These are phyloP conservation scores for Lemur catta DNA, from an alignment of 2,797 vertebrate species.

Conservation along the genomic window DNA sequence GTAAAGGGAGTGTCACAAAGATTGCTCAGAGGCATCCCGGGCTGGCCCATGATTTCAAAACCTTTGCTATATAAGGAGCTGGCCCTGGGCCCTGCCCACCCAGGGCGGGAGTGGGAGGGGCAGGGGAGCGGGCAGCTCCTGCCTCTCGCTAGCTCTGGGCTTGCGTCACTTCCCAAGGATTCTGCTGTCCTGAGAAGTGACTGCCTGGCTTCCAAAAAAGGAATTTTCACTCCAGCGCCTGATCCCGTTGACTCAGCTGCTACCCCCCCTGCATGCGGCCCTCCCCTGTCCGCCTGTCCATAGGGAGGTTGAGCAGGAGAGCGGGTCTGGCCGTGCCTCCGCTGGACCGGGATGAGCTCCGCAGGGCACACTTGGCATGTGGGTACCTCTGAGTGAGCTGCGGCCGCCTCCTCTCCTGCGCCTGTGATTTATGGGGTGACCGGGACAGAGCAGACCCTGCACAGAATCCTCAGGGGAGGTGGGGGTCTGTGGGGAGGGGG, in stretches of 20 bases:
- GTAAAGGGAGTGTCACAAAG: not conserved
- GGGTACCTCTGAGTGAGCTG: not conserved
- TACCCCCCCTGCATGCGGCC: not conserved
- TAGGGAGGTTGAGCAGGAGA: not conserved
- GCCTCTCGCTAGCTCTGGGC: not conserved
- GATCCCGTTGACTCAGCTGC: conserved; percentile 76
- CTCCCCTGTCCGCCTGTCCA: not conserved
- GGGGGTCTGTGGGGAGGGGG: not conserved
- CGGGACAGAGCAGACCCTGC: too few relatives aligned
- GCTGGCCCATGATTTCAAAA: not conserved
- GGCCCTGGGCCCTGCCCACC: not conserved
- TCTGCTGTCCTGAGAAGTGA: conserved; percentile 47
- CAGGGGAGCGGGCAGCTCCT: not conserved
- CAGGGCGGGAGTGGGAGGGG: not conserved
- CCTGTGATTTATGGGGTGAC: too few relatives aligned
- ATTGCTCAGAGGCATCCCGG: not conserved
- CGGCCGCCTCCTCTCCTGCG: not conserved
- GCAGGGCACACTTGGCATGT: not conserved
- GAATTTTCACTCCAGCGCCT: conserved; percentile 78
- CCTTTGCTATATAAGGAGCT: not conserved
- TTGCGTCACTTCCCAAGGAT: conserved; percentile 75
- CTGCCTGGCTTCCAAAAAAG: conserved; percentile 83
- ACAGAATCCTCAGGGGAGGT: not conserved
- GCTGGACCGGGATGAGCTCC: rapidly evolving
- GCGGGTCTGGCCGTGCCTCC: not conserved